phyloP scores from a whole-genome alignment of 2,797 vertebrate species.

The Aulostomus chinensis region DNA sequence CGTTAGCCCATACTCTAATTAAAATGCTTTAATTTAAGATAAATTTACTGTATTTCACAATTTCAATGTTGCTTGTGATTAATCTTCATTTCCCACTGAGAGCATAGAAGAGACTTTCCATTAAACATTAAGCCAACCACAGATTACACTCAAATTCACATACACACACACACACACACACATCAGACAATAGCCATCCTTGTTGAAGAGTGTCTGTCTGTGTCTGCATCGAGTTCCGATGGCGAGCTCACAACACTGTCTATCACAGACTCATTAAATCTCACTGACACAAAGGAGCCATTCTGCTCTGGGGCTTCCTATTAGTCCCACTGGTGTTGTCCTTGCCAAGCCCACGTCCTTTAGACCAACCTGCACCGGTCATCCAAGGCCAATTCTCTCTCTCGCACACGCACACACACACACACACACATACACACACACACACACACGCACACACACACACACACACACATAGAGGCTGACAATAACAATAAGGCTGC shows the following conservation, averaged over 20 bases:
- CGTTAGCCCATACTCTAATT: too few relatives aligned
- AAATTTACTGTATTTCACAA: too few relatives aligned
- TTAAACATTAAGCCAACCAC: slow-evolving; percentile 44
- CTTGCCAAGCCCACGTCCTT: slow-evolving; percentile 23
- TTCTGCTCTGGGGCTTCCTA: slow-evolving; percentile 59
- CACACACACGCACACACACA: too few relatives aligned
- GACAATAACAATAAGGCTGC: too few relatives aligned
- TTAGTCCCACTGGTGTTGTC: slow-evolving; percentile 44
- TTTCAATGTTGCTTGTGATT: too few relatives aligned
- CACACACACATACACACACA: background rate
- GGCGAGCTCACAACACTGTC: slow-evolving; percentile 20
- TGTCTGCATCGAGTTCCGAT: slow-evolving; percentile 38
- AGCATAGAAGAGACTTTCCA: too few relatives aligned
- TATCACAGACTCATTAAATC: slow-evolving; percentile 74
- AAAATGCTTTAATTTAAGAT: too few relatives aligned
- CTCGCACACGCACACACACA: too few relatives aligned
- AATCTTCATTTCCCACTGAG: too few relatives aligned
- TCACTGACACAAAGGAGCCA: slow-evolving; percentile 68
- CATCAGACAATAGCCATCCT: slow-evolving; percentile 61
- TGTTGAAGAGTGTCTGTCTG: slow-evolving; percentile 54
- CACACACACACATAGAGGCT: too few relatives aligned
- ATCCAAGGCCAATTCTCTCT: slow-evolving; percentile 10
- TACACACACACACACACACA: slow-evolving; percentile 38
- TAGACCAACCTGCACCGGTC: slow-evolving; percentile 21
- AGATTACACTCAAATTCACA: slow-evolving; percentile 25